These are phyloP conservation scores for Drosophila kuntzei DNA, from an alignment of 2,888 invertebrate genomes.

Conservation along the genomic window DNA sequence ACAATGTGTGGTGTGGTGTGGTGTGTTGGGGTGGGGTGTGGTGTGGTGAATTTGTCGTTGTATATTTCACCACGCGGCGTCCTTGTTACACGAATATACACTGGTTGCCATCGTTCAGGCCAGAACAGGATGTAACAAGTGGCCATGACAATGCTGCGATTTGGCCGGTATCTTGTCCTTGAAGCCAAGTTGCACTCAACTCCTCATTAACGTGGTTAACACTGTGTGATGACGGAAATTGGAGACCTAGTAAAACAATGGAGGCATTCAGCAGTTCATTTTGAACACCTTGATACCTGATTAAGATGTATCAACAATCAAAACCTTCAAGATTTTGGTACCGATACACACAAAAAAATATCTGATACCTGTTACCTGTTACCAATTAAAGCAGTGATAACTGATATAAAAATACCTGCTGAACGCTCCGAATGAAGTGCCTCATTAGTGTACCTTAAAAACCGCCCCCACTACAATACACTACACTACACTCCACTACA, in stretches of 20 bases:
- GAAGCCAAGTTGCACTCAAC: not conserved
- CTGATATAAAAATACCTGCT: not conserved
- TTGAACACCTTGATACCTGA: too few species aligned
- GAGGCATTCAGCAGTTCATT: not conserved
- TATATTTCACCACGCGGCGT: slow-evolving; percentile 41
- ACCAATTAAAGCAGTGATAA: too few species aligned
- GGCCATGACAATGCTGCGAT: slow-evolving; percentile 46
- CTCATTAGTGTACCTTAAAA: slow-evolving; percentile 9
- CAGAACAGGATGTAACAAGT: slow-evolving; percentile 70
- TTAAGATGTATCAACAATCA: not conserved
- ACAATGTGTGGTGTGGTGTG: slow-evolving; percentile 59
- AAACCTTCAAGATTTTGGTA: not conserved
- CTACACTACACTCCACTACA: not conserved
- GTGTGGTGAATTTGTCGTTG: slow-evolving; percentile 52
- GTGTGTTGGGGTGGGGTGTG: not conserved
- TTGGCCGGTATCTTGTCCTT: slow-evolving; percentile 33
- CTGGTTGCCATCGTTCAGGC: slow-evolving; percentile 16
- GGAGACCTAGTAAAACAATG: not conserved
- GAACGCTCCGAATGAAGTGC: not conserved
- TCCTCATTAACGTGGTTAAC: not conserved
- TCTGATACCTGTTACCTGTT: too few species aligned
- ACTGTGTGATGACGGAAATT: not conserved
- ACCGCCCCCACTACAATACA: not conserved
- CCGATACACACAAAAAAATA: too few species aligned
- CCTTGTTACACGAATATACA: slow-evolving; percentile 15